Evolutionary conservation across 2,113 vertebrate genomes (phyloP), one percentile per base, ranked within the genome.

Genomic region (Poeciliopsis prolifica): DNA sequence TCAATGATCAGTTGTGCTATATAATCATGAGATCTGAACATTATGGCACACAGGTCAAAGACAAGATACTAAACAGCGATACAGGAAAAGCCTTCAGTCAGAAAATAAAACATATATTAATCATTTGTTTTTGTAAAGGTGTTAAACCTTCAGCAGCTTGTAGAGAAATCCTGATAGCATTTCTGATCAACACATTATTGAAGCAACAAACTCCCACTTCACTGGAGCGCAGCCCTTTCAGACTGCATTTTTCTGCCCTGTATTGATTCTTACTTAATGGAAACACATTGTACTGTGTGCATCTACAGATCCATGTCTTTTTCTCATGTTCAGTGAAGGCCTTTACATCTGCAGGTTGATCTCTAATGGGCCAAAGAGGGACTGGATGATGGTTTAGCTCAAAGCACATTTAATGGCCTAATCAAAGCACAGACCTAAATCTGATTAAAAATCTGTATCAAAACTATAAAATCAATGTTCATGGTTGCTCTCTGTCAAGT

Each of bases 291-390:
- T 65, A 66, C 85, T 75, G 22, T 51, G 65, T 77, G 64, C 77
- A 77, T 79, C 76, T 44, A 76, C 74, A 75, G 75, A 85, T 86
- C 79, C 63, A 40, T 74, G 82, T 82, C 84, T 80, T 77, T 80
- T 78, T 82, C 83, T 79, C 68, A 79, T 80, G 79, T 76, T 82
- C 82, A 64, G 63, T 61, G 77, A 71, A 84, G 88, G 86, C 83
- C 84, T 76, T 35, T 69, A 75, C 82, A 83, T 89, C 77, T 66
- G 42, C 68, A 78, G 79, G 79, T 79, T 78, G 76, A 70, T 78
- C 69, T 69, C 70, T 17, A 37, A 77, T 11, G 3, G 72, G 31
- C 70, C 68, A 86, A 75, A 83, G 74, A 82, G 78, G 80, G 61
- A 24, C 8, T 13, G 17, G 42, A 42, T 51, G 44, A 19, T 48